phyloP scores from a whole-genome alignment of 2,797 vertebrate genomes.

The Peromyscus attwateri region DNA sequence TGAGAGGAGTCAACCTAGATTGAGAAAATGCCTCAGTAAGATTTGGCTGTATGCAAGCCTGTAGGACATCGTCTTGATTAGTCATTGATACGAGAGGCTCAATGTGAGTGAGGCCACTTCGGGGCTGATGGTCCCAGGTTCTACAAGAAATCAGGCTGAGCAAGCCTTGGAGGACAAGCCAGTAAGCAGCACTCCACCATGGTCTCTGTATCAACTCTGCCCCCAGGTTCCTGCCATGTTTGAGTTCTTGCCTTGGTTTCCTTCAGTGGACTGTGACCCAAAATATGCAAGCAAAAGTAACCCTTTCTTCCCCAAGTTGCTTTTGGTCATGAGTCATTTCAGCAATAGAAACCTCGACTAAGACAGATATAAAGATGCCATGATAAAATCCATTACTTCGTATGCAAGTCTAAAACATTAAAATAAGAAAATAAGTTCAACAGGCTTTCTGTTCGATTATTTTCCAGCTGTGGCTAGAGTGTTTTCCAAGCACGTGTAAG shows the following conservation, averaged over 20 bases:
- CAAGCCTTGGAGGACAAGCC: background rate
- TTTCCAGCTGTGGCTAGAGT: background rate
- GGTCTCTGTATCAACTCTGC: background rate
- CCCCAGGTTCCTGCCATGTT: background rate
- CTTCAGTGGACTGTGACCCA: background rate
- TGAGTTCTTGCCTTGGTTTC: background rate
- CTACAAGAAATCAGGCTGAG: background rate
- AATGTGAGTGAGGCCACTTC: too few relatives aligned
- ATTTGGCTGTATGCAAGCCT: background rate
- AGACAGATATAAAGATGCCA: background rate
- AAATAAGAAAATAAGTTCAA: background rate
- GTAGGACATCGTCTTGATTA: background rate
- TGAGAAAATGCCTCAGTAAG: background rate
- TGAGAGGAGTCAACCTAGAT: too few relatives aligned
- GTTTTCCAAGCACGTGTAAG: background rate
- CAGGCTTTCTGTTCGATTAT: background rate
- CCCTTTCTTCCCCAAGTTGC: background rate
- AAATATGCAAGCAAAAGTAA: background rate
- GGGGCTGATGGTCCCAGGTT: background rate
- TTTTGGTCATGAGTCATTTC: background rate
- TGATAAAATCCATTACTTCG: background rate
- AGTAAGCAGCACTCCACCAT: background rate
- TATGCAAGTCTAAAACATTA: background rate
- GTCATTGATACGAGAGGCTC: background rate
- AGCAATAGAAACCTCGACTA: background rate